Conservation (phyloP, 2,797 vertebrate species). For the Lacerta bilineata region DNA sequence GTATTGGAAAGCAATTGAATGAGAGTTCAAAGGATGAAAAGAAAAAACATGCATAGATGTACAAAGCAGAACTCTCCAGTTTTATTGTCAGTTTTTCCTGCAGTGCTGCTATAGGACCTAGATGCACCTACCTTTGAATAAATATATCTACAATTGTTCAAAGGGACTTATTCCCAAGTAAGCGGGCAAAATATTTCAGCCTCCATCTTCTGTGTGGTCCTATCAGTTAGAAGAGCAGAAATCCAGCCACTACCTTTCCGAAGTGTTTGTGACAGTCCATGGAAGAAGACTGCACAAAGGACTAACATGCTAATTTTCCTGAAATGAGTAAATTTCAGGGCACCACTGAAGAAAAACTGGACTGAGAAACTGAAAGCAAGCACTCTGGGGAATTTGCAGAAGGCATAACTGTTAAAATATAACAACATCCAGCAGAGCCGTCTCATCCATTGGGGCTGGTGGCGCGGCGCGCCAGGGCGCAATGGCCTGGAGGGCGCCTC, state of each 20-base stretch:
- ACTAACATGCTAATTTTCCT: neutral
- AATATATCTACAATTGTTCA: neutral
- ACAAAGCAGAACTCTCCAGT: neutral
- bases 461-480: no score
- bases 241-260: neutral
- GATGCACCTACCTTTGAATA: no score
- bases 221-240: neutral
- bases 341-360: constrained; percentile 19
- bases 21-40: neutral
- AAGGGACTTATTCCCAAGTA: neutral
- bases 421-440: constrained; percentile 63
- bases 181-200: neutral
- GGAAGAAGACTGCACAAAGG: constrained; percentile 15
- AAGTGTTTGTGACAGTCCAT: neutral
- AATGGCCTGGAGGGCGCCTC: no score
- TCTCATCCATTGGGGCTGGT: no score
- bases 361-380: constrained; percentile 38
- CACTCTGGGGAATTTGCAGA: constrained; percentile 27
- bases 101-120: no score
- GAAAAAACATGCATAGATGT: neutral
- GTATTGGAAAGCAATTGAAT: no score
- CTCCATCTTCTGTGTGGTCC: neutral
- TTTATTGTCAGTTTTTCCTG: neutral
- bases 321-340: constrained; percentile 49
- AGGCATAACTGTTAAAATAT: constrained; percentile 71